Evolutionary conservation across 2,113 vertebrate species (phyloP).

Genomic region (Benitochromis conjunctus): DNA sequence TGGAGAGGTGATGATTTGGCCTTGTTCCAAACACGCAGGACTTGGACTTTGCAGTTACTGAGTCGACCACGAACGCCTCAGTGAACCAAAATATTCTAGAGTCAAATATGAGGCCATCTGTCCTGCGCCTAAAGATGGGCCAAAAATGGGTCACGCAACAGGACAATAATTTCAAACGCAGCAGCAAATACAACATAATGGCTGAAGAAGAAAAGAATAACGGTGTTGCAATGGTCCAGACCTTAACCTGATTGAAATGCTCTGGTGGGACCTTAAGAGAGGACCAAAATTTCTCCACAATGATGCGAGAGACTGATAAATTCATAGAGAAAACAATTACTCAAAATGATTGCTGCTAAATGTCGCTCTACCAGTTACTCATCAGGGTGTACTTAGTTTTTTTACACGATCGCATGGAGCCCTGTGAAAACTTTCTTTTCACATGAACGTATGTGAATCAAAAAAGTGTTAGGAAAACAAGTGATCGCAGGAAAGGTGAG

Average conservation of each 20-base stretch:
- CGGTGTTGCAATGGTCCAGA: neutral
- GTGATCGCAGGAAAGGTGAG: neutral
- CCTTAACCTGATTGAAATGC: neutral
- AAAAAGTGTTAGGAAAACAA: neutral
- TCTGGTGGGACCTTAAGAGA: neutral
- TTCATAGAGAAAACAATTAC: neutral
- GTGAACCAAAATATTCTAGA: neutral
- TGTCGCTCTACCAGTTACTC: neutral
- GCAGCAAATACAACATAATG: neutral
- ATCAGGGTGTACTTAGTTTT: neutral
- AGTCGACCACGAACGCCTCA: neutral
- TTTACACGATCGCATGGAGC: neutral
- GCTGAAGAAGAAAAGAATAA: neutral
- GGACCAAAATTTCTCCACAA: neutral
- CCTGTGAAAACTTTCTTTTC: neutral
- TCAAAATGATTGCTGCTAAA: neutral
- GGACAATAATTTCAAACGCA: neutral
- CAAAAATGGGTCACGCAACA: neutral
- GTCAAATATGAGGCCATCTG: neutral
- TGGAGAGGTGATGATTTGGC: neutral
- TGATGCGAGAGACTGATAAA: neutral
- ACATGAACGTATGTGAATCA: neutral
- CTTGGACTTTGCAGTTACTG: neutral
- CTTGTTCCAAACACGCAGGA: neutral
- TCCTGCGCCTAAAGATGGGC: neutral